phyloP scores from a whole-genome alignment of 1,140 invertebrate genomes.

The Eueides isabella region DNA sequence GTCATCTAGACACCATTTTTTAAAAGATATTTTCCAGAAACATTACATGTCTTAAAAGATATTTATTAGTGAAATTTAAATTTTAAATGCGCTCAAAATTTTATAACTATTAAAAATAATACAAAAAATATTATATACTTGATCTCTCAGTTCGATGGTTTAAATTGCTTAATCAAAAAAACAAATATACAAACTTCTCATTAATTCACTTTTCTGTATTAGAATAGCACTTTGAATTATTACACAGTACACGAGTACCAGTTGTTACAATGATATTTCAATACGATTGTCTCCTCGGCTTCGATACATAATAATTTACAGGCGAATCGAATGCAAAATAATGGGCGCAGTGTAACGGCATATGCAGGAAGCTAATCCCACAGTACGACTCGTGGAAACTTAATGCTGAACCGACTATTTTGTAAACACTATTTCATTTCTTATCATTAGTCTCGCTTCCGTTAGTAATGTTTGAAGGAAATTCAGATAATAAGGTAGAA shows the following conservation, averaged over 20 bases:
- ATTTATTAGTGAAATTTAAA: too few relatives aligned
- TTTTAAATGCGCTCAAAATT: too few relatives aligned
- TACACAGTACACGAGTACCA: constrained; percentile 1
- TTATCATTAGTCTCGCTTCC: constrained; percentile 38
- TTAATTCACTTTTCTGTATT: background rate
- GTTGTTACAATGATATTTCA: constrained; percentile 21
- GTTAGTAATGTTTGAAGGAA: constrained; percentile 9
- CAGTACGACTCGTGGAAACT: constrained; percentile 25
- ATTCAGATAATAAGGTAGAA: background rate
- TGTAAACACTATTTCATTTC: constrained; percentile 49
- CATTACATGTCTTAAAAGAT: too few relatives aligned
- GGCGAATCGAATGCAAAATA: constrained; percentile 53
- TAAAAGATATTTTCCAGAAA: too few relatives aligned
- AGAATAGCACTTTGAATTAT: background rate
- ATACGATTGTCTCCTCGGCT: constrained; percentile 34
- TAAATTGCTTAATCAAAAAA: too few relatives aligned
- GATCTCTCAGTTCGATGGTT: too few relatives aligned
- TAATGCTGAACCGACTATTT: constrained; percentile 56
- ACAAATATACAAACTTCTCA: background rate
- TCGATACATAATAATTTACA: constrained; percentile 41
- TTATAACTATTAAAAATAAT: too few relatives aligned
- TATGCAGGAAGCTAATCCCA: constrained; percentile 47
- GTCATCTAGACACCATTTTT: too few relatives aligned
- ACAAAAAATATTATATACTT: too few relatives aligned
- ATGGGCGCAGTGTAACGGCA: constrained; percentile 46